A percentile compares a stretch with the other conserved stretches of the same genome.
These are phyloP conservation scores for Anthonomus grandis DNA, from an alignment of 1,140 invertebrate species.

Conservation along the genomic window DNA sequence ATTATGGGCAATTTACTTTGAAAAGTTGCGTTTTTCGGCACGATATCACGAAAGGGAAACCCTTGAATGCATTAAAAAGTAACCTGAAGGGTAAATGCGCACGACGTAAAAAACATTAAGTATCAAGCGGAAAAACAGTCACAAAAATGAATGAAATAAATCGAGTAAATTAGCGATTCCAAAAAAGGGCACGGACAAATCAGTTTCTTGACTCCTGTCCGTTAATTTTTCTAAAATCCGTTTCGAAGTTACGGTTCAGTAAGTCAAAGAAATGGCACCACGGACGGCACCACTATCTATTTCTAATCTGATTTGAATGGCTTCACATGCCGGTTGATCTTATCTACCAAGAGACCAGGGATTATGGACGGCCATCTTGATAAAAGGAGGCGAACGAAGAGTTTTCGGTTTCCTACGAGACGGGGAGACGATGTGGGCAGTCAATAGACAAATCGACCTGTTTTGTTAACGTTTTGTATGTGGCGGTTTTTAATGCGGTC, in stretches of 20 bases:
- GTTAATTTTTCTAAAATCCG: constrained; percentile 13
- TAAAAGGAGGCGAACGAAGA: constrained; percentile 5
- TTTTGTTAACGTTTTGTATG: no score
- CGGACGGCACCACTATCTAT: constrained; percentile 23
- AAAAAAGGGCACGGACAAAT: no score
- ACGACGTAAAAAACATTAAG: no score
- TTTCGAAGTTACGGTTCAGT: constrained; percentile 23
- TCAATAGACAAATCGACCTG: constrained; percentile 1
- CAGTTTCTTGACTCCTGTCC: constrained; percentile 6
- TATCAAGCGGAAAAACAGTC: no score
- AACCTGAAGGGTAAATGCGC: no score
- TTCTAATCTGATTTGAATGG: constrained; percentile 25
- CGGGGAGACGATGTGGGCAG: neutral
- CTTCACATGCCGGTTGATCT: constrained; percentile 20
- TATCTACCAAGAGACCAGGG: constrained; percentile 11
- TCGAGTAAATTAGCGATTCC: no score
- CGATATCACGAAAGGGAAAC: no score
- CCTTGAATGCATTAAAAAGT: no score
- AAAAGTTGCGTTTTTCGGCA: no score
- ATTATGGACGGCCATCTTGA: constrained; percentile 21
- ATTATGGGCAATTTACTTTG: no score
- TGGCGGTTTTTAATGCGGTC: no score
- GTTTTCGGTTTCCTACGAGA: constrained; percentile 5
- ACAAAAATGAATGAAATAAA: no score
- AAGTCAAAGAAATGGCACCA: constrained; percentile 25